Base-by-base conservation (phyloP, 2,797 vertebrate species). In the Gadopsis marmoratus region DNA sequence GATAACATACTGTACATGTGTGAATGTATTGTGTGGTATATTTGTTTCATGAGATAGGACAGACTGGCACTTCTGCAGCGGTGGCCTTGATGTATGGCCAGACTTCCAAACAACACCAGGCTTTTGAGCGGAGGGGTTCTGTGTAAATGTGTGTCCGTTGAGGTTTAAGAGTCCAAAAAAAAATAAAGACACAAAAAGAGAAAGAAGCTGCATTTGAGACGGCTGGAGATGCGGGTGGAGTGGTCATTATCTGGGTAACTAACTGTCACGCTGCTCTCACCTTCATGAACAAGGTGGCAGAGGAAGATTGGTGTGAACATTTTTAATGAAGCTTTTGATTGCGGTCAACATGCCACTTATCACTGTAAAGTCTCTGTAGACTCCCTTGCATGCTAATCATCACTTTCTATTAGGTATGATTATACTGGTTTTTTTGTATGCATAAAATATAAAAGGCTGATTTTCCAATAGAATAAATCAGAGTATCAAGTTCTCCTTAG, bases 271-370 rank as follows among this genome's bases (percentile, higher is more conserved):
- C 66, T 37, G 51, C 78, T 64, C 64, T 79, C 64, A 79, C 82
- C 74, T 78, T 82, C 59, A 54, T 51, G 65, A 82, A 51, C 54
- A 29, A 17, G 47, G 43, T 35, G 21, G 45, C 64, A 48, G 33
- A 67, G 64, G 69, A 47, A 77, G 72, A 81, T 67, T 77, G 65
- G 70, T 84, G 82, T 86, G 84, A 83, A 79, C 21, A 45, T 70
- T 37, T 78, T 63, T 90, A 90, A 87, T 87, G 68, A 86, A 19
- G 55, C 78, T 62, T 86, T 74, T 86, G 88, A 89, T 87, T 78
- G 73, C 21, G 60, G 83, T 84, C 71, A 89, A 77, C 67, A 50
- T 72, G 37, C 31, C 68, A 63, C 76, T 81, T 86, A 81, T 54
- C 67, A 35, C 48, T 41, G 47, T 76, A 69, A 67, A 59, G 76